Base-by-base conservation (phyloP, 1,140 invertebrate genomes). In the Achatina immaculata region DNA sequence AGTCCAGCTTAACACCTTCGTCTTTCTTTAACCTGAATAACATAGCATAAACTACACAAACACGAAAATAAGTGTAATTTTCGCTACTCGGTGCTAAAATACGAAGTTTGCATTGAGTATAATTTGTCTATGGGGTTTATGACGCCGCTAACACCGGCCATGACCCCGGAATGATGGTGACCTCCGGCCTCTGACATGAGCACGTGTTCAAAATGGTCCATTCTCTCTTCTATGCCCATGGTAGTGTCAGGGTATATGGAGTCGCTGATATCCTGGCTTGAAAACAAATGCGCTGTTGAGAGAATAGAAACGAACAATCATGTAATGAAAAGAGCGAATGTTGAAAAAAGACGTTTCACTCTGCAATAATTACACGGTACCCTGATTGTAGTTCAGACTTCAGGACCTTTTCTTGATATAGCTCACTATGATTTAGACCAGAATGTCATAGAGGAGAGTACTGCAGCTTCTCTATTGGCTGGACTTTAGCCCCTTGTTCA, bases 51-150 rank as follows among this genome's bases (percentile, higher is more conserved):
- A n/a, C n/a, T n/a, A n/a, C n/a, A n/a, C n/a, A 55, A 21, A 24
- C 19, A 55, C 7, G 24, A 6, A 55, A 55, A 55, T 21, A 9
- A 2, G 21, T 45, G 19, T 9, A 14, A 36, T 9, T 9, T 43
- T 51, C n/a, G 62, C 83, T 82, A 88, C 43, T 88, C 87, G 19
- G 78, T 78, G 66, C 79, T 88, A 81, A 89, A 89, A 76, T 89
- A 89, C 16, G 88, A 89, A n/a, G 65, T 85, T 62, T 89, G 88
- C 97, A 99, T 99, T 86, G 98, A 95, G 92, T 98, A 99, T 68
- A 99, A 94, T 92, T 98, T 98, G 91, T 99, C 97, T 84, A 99
- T 99, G 48, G 97, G 97, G 91, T 98, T 98, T 43, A 88, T 83
- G 34, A 88, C 51, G 69, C 81, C 72, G 0, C 79, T 79, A 69